phyloP scores from a whole-genome alignment of 1,140 invertebrate species.

The Phymorhynchus buccinoides region DNA sequence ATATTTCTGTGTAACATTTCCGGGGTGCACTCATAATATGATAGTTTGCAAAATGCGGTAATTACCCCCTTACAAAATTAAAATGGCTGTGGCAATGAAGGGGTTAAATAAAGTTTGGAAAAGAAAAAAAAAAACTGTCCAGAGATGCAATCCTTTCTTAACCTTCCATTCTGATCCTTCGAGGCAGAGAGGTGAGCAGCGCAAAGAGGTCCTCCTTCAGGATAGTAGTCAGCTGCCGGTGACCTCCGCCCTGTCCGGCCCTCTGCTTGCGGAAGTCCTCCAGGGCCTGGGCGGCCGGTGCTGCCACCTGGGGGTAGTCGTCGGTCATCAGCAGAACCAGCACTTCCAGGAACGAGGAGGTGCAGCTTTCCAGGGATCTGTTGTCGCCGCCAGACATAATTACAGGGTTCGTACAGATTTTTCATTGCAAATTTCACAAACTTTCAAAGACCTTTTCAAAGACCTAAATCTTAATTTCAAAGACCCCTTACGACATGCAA shows the following conservation, averaged over 20 bases:
- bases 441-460: too few relatives aligned
- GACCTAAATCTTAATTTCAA: too few relatives aligned
- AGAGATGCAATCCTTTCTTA: too few relatives aligned
- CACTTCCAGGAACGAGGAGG: conserved; percentile 60
- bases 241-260: conserved; percentile 45
- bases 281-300: conserved; percentile 52
- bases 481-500: too few relatives aligned
- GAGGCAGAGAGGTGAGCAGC: conserved; percentile 60
- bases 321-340: conserved; percentile 62
- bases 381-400: conserved; percentile 36
- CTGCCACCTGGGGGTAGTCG: conserved; percentile 60
- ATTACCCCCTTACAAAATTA: too few relatives aligned
- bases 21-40: too few relatives aligned
- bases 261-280: conserved; percentile 54
- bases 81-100: too few relatives aligned
- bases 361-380: conserved; percentile 58
- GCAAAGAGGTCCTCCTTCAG: conserved; percentile 65
- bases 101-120: too few relatives aligned
- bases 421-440: too few relatives aligned
- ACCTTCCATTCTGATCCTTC: conserved; percentile 65
- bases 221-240: conserved; percentile 60
- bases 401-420: conserved; percentile 62
- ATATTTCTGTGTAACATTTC: too few relatives aligned
- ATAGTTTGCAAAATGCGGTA: too few relatives aligned
- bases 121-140: too few relatives aligned